phyloP scores from a whole-genome alignment of 2,797 vertebrate species.

The Chaetophractus vellerosus region DNA sequence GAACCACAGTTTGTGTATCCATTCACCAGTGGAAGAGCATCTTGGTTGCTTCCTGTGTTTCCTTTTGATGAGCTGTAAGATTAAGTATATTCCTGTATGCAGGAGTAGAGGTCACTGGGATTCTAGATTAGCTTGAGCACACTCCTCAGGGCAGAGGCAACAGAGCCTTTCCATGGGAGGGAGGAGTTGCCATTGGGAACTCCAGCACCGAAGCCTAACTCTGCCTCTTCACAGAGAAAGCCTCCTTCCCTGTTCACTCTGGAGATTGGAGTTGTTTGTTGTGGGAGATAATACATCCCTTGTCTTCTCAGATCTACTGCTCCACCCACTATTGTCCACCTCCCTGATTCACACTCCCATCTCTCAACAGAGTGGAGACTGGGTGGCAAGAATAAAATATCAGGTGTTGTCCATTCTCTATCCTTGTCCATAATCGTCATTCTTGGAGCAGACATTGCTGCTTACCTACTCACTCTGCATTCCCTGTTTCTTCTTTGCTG shows the following conservation, averaged over 20 bases:
- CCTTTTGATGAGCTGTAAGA: background rate
- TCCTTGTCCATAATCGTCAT: background rate
- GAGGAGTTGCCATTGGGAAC: too few species aligned
- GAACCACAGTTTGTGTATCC: too few species aligned
- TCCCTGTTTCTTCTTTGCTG: background rate
- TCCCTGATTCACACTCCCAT: background rate
- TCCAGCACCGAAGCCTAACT: background rate
- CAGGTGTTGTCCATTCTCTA: background rate
- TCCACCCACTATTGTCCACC: background rate
- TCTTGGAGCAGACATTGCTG: background rate
- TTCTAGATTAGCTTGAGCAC: background rate
- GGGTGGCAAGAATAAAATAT: background rate
- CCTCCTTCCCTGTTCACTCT: background rate
- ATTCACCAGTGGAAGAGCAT: too few species aligned
- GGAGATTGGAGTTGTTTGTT: background rate
- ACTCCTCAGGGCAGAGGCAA: background rate
- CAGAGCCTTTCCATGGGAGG: background rate
- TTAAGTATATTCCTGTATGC: background rate
- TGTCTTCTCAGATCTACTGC: background rate
- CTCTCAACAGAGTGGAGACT: background rate
- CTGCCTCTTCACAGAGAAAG: background rate
- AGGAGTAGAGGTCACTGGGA: background rate
- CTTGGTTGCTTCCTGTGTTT: background rate
- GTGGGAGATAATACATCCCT: background rate
- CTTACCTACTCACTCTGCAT: background rate